Evolutionary conservation across 2,797 vertebrate species (phyloP).

Genomic region (Halcyon smyrnensis): DNA sequence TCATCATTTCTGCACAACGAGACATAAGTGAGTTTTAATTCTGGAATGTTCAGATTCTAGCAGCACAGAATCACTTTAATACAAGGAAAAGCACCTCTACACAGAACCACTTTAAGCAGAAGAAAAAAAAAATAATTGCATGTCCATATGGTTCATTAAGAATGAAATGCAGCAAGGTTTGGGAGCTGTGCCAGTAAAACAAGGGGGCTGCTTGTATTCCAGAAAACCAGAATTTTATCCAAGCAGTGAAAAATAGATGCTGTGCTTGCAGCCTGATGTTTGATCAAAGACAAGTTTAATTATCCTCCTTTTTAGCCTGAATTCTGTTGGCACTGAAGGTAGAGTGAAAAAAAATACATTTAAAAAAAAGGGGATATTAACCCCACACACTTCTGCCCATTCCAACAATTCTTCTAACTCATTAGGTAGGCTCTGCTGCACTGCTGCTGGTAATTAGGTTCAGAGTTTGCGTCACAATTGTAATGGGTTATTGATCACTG

Average conservation of each 20-base stretch:
- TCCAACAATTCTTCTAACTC: conserved; percentile 19
- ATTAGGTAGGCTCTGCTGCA: conserved; percentile 17
- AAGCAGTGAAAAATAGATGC: not conserved
- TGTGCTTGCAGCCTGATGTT: not conserved
- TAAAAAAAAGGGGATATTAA: not conserved
- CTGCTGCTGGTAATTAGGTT: conserved; percentile 52
- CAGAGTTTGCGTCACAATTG: conserved; percentile 21
- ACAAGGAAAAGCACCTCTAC: too few species aligned
- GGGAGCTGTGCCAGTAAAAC: not conserved
- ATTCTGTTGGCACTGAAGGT: not conserved
- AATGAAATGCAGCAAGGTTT: not conserved
- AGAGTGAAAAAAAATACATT: not conserved
- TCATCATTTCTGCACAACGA: not conserved
- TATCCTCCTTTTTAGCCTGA: conserved; percentile 6
- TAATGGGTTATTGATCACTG: conserved; percentile 73
- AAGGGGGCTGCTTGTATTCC: not conserved
- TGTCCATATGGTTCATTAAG: not conserved
- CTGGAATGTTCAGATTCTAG: not conserved
- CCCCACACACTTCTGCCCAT: not conserved
- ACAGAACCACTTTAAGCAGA: not conserved
- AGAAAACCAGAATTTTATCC: not conserved
- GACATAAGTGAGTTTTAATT: not conserved
- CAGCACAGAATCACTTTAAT: not conserved
- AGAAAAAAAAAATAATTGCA: not conserved
- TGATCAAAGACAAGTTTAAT: conserved; percentile 12